Evolutionary conservation across 92 coral and sea anemone genomes (phyloP), one percentile per base, ranked within the genome.

Genomic region (Porites cylindrica): DNA sequence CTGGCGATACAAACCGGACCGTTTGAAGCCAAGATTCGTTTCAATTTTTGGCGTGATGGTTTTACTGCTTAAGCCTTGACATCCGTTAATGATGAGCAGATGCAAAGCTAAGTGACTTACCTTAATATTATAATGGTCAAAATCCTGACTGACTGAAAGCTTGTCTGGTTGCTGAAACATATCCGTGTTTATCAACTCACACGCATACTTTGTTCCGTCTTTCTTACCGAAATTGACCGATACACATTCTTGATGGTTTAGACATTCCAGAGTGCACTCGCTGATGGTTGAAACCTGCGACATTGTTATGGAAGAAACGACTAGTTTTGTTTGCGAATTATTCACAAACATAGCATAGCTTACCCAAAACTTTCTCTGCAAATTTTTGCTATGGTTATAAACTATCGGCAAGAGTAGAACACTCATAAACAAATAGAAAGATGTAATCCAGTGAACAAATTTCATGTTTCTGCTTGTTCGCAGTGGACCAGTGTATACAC

Each of bases 191-290:
- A 81, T 52, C 56, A 81, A 26, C 53, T 81, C 85, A 21, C 85
- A 81, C 8, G 26, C 10, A 38, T 81, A 32, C 32, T 13, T 67
- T 26, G 29, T 66, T 16, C 23, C 17, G 6, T n/a, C 9, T 52
- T 21, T 75, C 9, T 81, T 8, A n/a, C 76, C 85, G 53, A 81
- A 67, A 65, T 81, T 81, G 14, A 81, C 65, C 19, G 85, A 81
- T 19, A 51, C 21, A 24, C 85, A 81, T 26, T 68, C 17, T 8
- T 23, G 65, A 52, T 52, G 60, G 16, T 54, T 68, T 19, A 81
- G 17, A 29, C 85, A 81, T 24, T 81, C 76, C 12, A 81, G 26
- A 1, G 85, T 29, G 54, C 85, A 81, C 38, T 81, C 76, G 19
- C 65, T 76, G 13, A 81, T 53, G 29, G 54, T 70, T 3, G 64